Conservation (phyloP, 2,113 vertebrate genomes). For the Natator depressus region DNA sequence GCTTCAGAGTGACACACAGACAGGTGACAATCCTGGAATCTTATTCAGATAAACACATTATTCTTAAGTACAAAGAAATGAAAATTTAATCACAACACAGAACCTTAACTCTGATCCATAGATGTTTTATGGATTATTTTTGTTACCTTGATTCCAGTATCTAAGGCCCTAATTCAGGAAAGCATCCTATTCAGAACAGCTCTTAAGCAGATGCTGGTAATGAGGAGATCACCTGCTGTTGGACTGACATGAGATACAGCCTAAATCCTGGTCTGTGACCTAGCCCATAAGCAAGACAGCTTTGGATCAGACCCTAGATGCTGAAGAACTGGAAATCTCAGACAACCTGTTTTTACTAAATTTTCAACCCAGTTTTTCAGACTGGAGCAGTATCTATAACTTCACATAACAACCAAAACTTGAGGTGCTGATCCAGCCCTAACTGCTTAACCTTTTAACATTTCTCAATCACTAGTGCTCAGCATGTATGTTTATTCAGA, state of each 20-base stretch:
- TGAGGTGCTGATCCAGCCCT: background rate
- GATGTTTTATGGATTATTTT: background rate
- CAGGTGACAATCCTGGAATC: background rate
- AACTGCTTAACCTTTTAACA: background rate
- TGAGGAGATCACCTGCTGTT: background rate
- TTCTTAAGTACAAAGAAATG: conserved; percentile 52
- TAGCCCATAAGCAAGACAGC: background rate
- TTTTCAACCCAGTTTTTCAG: background rate
- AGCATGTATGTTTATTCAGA: background rate
- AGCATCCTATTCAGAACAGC: background rate
- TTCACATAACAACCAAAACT: background rate
- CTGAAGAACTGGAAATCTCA: background rate
- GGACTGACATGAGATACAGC: background rate
- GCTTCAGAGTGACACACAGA: background rate
- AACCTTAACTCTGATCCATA: conserved; percentile 9
- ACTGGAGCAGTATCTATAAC: background rate
- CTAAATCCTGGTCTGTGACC: background rate
- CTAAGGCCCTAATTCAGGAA: conserved; percentile 25
- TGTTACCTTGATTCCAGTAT: background rate
- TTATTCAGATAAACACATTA: conserved; percentile 17
- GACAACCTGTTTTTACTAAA: background rate
- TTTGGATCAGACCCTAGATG: conserved; percentile 17
- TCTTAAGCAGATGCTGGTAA: background rate
- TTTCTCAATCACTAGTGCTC: background rate
- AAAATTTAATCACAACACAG: conserved; percentile 53